phyloP scores from a whole-genome alignment of 1,140 invertebrate genomes.

The Drosophila kepulauana region DNA sequence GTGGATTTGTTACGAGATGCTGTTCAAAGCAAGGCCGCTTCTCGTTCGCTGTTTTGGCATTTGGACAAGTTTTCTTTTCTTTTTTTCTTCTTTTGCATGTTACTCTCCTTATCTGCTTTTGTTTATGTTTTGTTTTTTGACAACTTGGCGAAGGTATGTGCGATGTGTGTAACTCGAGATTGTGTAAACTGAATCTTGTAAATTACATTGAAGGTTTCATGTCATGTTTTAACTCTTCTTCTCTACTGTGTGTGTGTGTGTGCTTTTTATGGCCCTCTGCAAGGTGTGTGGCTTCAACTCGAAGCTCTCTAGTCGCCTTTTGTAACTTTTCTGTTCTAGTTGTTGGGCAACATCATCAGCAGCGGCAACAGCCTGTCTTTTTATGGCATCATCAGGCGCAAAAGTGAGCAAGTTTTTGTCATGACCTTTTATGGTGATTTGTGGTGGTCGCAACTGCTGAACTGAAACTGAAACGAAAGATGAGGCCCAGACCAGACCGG shows the following conservation, averaged over 20 bases:
- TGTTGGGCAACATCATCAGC: slow-evolving; percentile 23
- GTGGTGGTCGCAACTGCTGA: slow-evolving; percentile 15
- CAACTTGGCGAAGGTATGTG: slow-evolving; percentile 9
- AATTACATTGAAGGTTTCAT: slow-evolving; percentile 61
- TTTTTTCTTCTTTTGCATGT: slow-evolving; percentile 10
- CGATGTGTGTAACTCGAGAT: slow-evolving; percentile 22
- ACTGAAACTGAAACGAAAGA: slow-evolving; percentile 33
- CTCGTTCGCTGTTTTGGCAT: neutral
- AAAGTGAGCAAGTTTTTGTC: slow-evolving; percentile 57
- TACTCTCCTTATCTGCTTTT: neutral
- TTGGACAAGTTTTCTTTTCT: slow-evolving; percentile 18
- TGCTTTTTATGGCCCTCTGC: slow-evolving; percentile 47
- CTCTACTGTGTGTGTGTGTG: neutral
- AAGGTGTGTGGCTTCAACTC: slow-evolving; percentile 29
- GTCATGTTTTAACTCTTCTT: slow-evolving; percentile 39
- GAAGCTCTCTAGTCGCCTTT: neutral
- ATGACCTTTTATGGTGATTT: slow-evolving; percentile 65
- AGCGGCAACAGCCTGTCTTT: slow-evolving; percentile 42
- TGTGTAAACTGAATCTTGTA: slow-evolving; percentile 54
- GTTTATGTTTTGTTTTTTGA: slow-evolving; percentile 27
- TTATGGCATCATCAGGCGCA: slow-evolving; percentile 59
- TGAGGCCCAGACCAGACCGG: slow-evolving; percentile 25
- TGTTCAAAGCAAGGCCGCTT: slow-evolving; percentile 21
- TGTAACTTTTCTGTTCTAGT: slow-evolving; percentile 17
- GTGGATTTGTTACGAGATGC: slow-evolving; percentile 12